Percentiles rank a stretch among this genome's conserved stretches.
phyloP scores from a whole-genome alignment of 2,113 vertebrate genomes.

The Strix uralensis region DNA sequence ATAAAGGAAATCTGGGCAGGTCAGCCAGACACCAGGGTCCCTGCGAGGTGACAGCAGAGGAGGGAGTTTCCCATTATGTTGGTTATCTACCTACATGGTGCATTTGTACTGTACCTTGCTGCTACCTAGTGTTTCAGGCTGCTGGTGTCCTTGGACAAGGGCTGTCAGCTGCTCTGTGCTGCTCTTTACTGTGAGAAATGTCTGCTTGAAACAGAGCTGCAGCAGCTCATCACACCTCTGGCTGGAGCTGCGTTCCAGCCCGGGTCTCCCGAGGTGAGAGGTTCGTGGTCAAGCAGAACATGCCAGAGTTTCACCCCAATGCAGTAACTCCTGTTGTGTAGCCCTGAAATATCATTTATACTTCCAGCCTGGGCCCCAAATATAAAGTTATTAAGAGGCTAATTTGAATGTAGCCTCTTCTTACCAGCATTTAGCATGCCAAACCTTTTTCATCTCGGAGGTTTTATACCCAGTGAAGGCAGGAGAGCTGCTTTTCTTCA shows the following conservation, averaged over 20 bases:
- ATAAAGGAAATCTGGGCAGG: background rate
- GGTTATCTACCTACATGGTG: background rate
- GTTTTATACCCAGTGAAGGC: background rate
- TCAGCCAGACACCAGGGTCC: background rate
- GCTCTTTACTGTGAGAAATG: background rate
- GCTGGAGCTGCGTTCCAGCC: background rate
- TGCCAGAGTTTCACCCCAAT: background rate
- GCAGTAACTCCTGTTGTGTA: background rate
- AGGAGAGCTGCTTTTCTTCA: background rate
- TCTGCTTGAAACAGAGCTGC: background rate
- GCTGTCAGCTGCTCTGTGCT: background rate
- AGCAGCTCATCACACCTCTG: background rate
- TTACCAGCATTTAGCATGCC: background rate
- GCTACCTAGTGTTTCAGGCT: background rate
- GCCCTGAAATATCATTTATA: background rate
- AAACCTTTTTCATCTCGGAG: background rate
- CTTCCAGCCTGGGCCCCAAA: background rate
- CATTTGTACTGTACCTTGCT: background rate
- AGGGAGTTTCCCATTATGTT: background rate
- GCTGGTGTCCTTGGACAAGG: background rate
- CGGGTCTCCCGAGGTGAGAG: rapidly evolving
- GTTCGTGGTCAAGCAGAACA: background rate
- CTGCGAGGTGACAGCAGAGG: rapidly evolving
- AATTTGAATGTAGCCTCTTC: background rate
- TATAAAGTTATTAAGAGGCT: background rate